These are phyloP conservation scores for Rhabdomys pumilio DNA, from an alignment of 2,797 vertebrate genomes.

Conservation along the genomic window DNA sequence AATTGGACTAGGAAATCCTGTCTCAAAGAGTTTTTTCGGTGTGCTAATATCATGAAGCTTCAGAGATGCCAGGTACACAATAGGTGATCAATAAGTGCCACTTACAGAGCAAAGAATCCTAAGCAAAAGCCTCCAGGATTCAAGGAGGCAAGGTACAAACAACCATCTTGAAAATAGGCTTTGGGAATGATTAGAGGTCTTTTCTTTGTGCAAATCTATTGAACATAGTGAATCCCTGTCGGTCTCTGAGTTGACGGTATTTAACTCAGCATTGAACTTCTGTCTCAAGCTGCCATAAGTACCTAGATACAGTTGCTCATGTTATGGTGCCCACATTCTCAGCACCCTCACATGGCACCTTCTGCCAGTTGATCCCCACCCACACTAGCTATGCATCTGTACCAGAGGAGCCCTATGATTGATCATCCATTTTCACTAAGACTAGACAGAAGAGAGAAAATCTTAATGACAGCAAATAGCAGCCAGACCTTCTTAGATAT, in stretches of 20 bases:
- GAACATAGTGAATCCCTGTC: background rate
- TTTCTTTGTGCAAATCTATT: background rate
- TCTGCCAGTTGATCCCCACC: background rate
- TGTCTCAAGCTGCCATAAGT: background rate
- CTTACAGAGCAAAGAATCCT: background rate
- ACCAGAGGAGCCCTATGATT: background rate
- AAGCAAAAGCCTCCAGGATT: background rate
- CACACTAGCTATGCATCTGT: background rate
- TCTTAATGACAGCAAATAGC: background rate
- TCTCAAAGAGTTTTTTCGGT: background rate
- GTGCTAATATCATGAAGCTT: background rate
- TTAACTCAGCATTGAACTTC: background rate
- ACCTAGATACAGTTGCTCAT: background rate
- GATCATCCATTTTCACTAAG: no score
- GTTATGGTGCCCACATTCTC: background rate
- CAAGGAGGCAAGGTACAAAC: no score
- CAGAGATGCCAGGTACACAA: background rate
- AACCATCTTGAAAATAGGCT: background rate
- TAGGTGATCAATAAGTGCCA: background rate
- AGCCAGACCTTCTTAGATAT: background rate
- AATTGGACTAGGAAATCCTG: background rate
- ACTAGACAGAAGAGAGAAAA: background rate
- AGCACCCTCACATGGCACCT: background rate
- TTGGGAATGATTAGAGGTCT: background rate
- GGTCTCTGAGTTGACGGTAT: background rate